phyloP scores from a whole-genome alignment of 1,140 invertebrate genomes.

The Lithobius niger region DNA sequence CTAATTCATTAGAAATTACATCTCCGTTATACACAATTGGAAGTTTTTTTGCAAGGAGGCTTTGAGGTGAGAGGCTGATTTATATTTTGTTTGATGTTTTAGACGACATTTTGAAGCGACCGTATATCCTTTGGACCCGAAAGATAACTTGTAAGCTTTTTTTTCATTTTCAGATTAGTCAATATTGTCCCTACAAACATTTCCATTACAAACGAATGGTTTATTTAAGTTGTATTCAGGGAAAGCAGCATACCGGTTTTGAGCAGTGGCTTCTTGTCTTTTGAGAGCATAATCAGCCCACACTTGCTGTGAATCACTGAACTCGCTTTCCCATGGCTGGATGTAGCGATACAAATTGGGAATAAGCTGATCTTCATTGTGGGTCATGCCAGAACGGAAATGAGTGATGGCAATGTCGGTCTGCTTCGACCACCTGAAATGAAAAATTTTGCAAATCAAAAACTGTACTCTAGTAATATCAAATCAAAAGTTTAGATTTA shows the following conservation, averaged over 20 bases:
- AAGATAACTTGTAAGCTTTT: too few relatives aligned
- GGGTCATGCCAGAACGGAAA: slow-evolving; percentile 98
- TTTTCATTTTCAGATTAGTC: too few relatives aligned
- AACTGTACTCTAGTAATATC: slow-evolving; percentile 2
- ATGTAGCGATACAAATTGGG: slow-evolving; percentile 99
- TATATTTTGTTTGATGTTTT: too few relatives aligned
- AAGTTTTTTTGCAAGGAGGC: too few relatives aligned
- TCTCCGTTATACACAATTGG: too few relatives aligned
- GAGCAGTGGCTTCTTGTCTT: slow-evolving; percentile 95
- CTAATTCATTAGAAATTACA: too few relatives aligned
- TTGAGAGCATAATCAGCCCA: slow-evolving; percentile 99
- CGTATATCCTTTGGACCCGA: too few relatives aligned
- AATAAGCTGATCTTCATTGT: slow-evolving; percentile 98
- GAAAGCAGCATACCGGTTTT: slow-evolving; percentile 56
- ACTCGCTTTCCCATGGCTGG: slow-evolving; percentile 99
- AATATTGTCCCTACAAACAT: too few relatives aligned
- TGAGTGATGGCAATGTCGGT: slow-evolving; percentile 99
- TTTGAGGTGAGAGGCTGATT: too few relatives aligned
- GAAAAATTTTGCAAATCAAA: slow-evolving; percentile 1
- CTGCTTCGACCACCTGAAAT: slow-evolving; percentile 87
- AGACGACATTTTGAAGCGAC: too few relatives aligned
- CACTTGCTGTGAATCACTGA: slow-evolving; percentile 97
- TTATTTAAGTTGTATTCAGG: too few relatives aligned
- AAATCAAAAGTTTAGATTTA: not conserved
- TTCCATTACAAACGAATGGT: too few relatives aligned